These are phyloP conservation scores for Epistrophella euchroma DNA, from an alignment of 2,888 invertebrate genomes.

Conservation along the genomic window DNA sequence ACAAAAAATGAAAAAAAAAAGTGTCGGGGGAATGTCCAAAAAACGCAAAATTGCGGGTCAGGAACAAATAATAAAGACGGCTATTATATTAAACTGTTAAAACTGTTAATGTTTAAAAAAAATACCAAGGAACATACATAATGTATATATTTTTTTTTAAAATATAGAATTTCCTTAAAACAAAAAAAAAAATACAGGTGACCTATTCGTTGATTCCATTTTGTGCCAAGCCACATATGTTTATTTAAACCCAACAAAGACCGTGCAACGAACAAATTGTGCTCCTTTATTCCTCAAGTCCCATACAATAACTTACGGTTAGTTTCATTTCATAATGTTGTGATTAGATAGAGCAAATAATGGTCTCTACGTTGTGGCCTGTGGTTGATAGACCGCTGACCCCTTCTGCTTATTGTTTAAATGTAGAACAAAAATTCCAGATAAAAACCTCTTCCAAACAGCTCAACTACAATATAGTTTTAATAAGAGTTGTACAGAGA, in stretches of 20 bases:
- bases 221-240: background rate
- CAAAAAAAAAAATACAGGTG: background rate
- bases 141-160: too few species aligned
- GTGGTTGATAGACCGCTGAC: constrained; percentile 62
- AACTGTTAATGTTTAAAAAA: too few species aligned
- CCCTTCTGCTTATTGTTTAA: constrained; percentile 28
- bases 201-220: background rate
- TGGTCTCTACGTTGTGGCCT: constrained; percentile 37
- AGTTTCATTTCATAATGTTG: constrained; percentile 27
- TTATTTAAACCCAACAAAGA: background rate
- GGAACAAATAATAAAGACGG: too few species aligned
- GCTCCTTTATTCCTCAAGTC: background rate
- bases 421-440: constrained; percentile 49
- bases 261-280: background rate
- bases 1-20: too few species aligned
- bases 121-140: too few species aligned
- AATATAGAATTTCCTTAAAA: too few species aligned
- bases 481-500: constrained; percentile 24
- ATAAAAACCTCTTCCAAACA: constrained; percentile 53
- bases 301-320: constrained; percentile 34
- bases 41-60: too few species aligned
- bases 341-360: constrained; percentile 36
- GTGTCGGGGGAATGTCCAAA: too few species aligned
- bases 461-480: constrained; percentile 22
- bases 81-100: too few species aligned